Base-by-base conservation (phyloP, 2,113 vertebrate genomes). In the Phodopus roborovskii region DNA sequence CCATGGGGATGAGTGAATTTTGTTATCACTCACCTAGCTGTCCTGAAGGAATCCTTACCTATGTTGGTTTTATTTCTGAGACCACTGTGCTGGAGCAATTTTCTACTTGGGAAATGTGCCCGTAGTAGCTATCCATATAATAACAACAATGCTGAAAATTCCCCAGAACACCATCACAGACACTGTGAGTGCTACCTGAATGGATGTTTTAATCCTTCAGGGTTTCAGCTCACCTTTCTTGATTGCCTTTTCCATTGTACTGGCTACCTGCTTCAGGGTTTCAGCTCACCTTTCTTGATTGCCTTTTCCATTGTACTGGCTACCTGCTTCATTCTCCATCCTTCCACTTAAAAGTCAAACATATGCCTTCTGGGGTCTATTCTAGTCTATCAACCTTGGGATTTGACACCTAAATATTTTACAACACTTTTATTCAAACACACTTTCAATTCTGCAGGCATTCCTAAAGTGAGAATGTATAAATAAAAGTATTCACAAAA, bases 21-120 rank as follows among this genome's bases (percentile, higher is more conserved):
- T 86, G 24, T 45, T 45, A 53, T 10, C 42, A 78, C 15, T 92
- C 62, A 39, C 17, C 26, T 24, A 42, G 0, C 2, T 15, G 9
- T 33, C 48, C 39, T 11, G 50, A 79, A 75, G 60, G 15, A 39
- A 2, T 39, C 22, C 5, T 68, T 22, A 90, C 33, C 66, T 42
- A 42, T 24, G 19, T 28, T 68, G 39, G 66, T 53, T 88, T 85
- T 36, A 81, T 71, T 48, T 71, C 70, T 64, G 30, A 77, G 19
- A 30, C 24, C 39, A 86, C 53, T 45, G 5, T 77, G 90, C 16
- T 1, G 26, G 73, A 95, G 48, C 20, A 77, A 42, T 88, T 92
- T 95, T 88, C 68, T 73, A 73, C 30, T 85, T 75, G 56, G 71
- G 91, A 85, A 85, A n/a, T n/a, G 9, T 10, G 20, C 58, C 93